phyloP scores from a whole-genome alignment of 1,140 invertebrate genomes.

The Cotesia glomerata region DNA sequence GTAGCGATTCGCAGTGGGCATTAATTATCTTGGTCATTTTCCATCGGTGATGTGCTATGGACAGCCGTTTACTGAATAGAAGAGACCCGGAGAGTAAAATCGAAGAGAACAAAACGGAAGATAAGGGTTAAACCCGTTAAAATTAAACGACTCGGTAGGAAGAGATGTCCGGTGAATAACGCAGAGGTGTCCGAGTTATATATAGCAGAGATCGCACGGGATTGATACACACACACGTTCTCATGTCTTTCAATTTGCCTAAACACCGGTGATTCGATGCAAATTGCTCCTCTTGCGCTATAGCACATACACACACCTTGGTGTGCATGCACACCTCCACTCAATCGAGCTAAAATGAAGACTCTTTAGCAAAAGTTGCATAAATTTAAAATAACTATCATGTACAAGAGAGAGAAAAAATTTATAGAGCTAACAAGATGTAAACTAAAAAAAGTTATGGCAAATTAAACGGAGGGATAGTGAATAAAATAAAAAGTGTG shows the following conservation, averaged over 20 bases:
- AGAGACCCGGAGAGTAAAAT: constrained; percentile 8
- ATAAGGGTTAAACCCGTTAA: constrained; percentile 34
- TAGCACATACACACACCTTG: background rate
- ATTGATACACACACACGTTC: constrained; percentile 51
- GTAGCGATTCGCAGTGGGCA: constrained; percentile 48
- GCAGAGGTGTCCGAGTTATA: no score
- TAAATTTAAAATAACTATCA: no score
- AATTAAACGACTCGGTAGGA: no score
- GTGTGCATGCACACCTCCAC: no score
- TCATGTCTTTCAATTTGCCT: constrained; percentile 50
- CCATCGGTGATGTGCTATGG: constrained; percentile 33
- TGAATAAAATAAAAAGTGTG: background rate
- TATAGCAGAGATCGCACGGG: constrained; percentile 40
- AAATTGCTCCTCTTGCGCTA: constrained; percentile 33
- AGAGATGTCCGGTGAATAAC: no score
- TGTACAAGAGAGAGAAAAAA: background rate
- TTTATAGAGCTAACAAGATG: background rate
- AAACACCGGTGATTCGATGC: constrained; percentile 45
- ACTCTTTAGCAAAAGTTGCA: no score
- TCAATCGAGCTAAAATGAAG: no score
- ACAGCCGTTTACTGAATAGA: constrained; percentile 38
- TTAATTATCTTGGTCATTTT: constrained; percentile 59
- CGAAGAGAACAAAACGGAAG: constrained; percentile 1
- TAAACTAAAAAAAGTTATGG: background rate
- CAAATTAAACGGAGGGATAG: background rate